Conservation (phyloP, 2,797 vertebrate genomes). For the Micropoecilia bifurca region DNA sequence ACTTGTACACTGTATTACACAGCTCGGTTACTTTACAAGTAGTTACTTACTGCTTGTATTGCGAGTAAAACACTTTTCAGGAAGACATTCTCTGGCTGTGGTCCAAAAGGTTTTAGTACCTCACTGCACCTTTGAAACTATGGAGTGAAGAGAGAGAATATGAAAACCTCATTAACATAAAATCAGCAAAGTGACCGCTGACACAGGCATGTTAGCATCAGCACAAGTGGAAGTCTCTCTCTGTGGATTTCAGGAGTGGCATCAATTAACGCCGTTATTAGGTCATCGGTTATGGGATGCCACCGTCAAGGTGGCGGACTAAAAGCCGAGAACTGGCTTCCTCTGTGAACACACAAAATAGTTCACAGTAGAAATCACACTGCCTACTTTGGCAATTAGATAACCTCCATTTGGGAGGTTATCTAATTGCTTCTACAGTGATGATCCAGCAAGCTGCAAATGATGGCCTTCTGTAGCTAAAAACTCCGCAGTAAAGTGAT, state of each 20-base stretch:
- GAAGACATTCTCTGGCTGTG: not conserved
- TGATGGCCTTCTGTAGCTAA: not conserved
- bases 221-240: not conserved
- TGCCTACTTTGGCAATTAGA: not conserved
- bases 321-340: not conserved
- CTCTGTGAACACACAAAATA: not conserved
- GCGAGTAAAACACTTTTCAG: slow-evolving; percentile 6
- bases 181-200: not conserved
- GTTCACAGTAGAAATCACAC: not conserved
- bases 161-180: not conserved
- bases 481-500: not conserved
- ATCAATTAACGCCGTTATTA: not conserved
- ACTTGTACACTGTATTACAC: slow-evolving; percentile 6
- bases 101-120: not conserved
- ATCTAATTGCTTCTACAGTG: not conserved
- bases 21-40: slow-evolving; percentile 10
- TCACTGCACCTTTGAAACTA: not conserved
- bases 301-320: not conserved
- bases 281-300: not conserved
- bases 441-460: not conserved
- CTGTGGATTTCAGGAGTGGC: not conserved
- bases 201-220: not conserved
- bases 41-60: not conserved
- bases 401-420: not conserved
- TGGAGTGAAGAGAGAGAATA: not conserved